Evolutionary conservation across 2,113 vertebrate species (phyloP).

Genomic region (Myiagra hebetior): DNA sequence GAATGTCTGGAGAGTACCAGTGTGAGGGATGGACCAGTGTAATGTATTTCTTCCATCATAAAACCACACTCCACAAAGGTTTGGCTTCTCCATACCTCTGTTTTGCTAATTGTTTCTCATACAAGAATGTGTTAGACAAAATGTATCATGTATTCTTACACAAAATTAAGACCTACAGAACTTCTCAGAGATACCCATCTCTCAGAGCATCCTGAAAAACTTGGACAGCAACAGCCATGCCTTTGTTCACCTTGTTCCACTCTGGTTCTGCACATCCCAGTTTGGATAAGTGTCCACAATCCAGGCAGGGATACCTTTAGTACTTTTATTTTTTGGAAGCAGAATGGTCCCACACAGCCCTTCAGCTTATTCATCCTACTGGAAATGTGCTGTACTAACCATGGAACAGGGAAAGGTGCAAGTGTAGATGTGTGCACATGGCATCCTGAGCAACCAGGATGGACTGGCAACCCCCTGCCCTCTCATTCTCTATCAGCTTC

Average conservation of each 20-base stretch:
- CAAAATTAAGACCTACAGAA: background rate
- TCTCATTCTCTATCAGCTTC: background rate
- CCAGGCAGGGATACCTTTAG: background rate
- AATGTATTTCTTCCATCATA: background rate
- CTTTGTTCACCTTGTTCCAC: accelerated
- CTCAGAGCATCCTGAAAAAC: background rate
- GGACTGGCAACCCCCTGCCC: background rate
- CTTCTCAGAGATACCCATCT: background rate
- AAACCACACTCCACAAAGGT: background rate
- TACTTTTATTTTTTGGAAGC: background rate
- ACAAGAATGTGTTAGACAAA: background rate
- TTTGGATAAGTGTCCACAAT: background rate
- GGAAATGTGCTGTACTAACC: background rate
- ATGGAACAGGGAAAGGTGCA: background rate
- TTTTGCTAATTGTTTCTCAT: background rate
- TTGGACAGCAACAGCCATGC: background rate
- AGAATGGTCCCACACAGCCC: background rate
- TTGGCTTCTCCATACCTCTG: background rate
- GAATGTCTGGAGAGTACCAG: background rate
- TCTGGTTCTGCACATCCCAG: background rate
- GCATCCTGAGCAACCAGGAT: background rate
- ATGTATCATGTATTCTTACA: background rate
- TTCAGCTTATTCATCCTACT: background rate
- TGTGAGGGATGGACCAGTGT: background rate
- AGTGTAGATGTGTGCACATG: accelerated